A percentile compares a stretch with the other conserved stretches of the same genome.
phyloP scores from a whole-genome alignment of 2,797 vertebrate species.

The Tragopan temminckii region DNA sequence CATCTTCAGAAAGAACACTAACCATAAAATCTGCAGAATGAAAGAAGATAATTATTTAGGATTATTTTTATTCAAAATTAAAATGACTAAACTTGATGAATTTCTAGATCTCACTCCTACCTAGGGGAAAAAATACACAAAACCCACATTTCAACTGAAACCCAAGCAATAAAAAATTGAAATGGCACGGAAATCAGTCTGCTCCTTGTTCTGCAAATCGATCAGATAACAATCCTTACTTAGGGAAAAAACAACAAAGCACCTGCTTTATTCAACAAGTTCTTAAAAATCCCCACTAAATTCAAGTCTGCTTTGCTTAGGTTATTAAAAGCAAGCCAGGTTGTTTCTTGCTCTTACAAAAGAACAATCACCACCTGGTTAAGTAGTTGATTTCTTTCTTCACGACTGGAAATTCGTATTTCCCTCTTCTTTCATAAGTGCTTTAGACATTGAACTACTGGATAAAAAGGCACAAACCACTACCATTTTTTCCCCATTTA shows the following conservation, averaged over 20 bases:
- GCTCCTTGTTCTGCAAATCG: not conserved
- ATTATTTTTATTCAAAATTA: not conserved
- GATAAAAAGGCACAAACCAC: not conserved
- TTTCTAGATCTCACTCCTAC: not conserved
- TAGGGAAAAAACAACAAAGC: not conserved
- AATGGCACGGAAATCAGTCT: not conserved
- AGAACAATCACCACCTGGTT: not conserved
- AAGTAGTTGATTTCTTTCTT: not conserved
- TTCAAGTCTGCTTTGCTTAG: not conserved
- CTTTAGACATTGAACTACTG: not conserved
- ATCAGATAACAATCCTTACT: not conserved
- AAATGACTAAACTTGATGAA: not conserved
- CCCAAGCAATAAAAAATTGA: not conserved
- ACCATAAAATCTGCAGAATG: slow-evolving; percentile 88
- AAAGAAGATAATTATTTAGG: slow-evolving; percentile 3
- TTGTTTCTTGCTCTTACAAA: not conserved
- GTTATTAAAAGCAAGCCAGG: not conserved
- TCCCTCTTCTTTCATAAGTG: not conserved
- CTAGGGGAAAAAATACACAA: not conserved
- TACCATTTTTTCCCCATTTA: no score
- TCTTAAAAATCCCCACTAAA: not conserved
- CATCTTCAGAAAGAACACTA: slow-evolving; percentile 90
- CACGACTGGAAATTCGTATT: not conserved
- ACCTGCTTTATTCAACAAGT: not conserved
- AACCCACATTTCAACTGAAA: not conserved